Conservation (phyloP, 2,113 vertebrate species). For the Periophthalmus modestus region DNA sequence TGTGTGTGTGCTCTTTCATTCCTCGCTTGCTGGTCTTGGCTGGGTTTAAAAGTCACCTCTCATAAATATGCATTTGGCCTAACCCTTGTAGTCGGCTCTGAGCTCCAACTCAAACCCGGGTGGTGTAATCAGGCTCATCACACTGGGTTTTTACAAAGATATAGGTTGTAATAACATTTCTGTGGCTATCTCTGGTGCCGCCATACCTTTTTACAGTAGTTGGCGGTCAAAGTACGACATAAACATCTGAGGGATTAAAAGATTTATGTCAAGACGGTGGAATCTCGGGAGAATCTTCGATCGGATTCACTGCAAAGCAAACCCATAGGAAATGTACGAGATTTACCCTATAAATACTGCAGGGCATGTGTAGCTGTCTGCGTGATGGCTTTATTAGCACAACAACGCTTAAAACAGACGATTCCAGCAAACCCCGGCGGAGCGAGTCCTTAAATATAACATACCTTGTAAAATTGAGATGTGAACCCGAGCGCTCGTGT, state of each 20-base stretch:
- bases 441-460: constrained; percentile 36
- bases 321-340: constrained; percentile 40
- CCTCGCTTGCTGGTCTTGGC: constrained; percentile 64
- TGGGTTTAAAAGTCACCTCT: constrained; percentile 66
- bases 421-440: constrained; percentile 17
- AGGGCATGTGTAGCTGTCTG: constrained; percentile 15
- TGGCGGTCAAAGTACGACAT: constrained; percentile 15
- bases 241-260: constrained; percentile 56
- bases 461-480: constrained; percentile 43
- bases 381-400: constrained; percentile 41
- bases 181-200: background rate
- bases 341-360: constrained; percentile 35
- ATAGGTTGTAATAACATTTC: background rate
- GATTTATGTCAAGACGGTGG: constrained; percentile 56
- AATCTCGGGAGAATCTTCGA: constrained; percentile 43
- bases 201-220: constrained; percentile 13
- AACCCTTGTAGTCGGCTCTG: constrained; percentile 65
- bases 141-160: constrained; percentile 12
- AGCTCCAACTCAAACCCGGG: constrained; percentile 64
- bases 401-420: constrained; percentile 21
- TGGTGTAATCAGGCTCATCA: constrained; percentile 48
- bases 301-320: constrained; percentile 30
- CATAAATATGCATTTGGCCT: constrained; percentile 78
- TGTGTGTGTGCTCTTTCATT: background rate
- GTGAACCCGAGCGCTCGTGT: constrained; percentile 36